Conservation (phyloP, 2,888 invertebrate species). For the Gymnoscelis rufifasciata region DNA sequence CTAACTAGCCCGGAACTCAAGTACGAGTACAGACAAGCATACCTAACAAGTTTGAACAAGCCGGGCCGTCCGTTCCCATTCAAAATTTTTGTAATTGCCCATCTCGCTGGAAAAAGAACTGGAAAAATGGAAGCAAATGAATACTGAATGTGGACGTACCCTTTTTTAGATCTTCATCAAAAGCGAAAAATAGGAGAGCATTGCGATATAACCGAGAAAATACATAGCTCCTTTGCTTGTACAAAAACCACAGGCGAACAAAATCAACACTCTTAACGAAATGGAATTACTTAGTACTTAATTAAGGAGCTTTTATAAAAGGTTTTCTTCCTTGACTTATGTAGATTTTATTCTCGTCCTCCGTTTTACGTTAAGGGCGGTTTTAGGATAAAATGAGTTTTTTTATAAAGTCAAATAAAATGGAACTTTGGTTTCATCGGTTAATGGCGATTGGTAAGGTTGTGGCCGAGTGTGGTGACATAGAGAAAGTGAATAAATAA, state of each 20-base stretch:
- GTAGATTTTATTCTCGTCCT: not conserved
- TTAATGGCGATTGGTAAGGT: not conserved
- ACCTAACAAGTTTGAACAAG: slow-evolving; percentile 48
- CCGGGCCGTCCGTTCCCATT: slow-evolving; percentile 36
- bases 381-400: not conserved
- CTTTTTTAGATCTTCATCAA: not conserved
- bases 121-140: slow-evolving; percentile 28
- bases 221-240: not conserved
- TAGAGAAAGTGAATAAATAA: no score
- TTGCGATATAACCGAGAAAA: not conserved
- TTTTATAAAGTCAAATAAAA: not conserved
- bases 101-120: slow-evolving; percentile 34
- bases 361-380: not conserved
- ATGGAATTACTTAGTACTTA: not conserved
- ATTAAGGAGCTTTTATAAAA: not conserved
- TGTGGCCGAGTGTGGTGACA: no score
- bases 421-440: not conserved
- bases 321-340: not conserved
- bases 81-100: slow-evolving; percentile 51
- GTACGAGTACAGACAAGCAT: slow-evolving; percentile 17
- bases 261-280: slow-evolving; percentile 5
- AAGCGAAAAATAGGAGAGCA: not conserved
- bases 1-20: slow-evolving; percentile 21
- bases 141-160: slow-evolving; percentile 4
- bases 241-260: not conserved